Conservation (phyloP, 2,797 vertebrate species). For the Sus cebifrons region DNA sequence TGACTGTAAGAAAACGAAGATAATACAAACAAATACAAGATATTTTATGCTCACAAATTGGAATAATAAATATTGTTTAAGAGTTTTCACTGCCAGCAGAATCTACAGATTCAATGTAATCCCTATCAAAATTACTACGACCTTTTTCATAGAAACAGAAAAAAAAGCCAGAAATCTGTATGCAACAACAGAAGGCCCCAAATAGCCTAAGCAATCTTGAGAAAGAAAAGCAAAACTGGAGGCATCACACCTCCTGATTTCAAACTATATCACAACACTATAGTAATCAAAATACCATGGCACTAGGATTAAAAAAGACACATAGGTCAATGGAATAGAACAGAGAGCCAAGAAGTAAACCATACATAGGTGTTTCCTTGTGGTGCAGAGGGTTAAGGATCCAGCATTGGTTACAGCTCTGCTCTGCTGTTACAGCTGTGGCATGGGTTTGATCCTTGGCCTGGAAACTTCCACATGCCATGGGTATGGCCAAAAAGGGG, state of each 20-base stretch:
- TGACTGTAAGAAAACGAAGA: background rate
- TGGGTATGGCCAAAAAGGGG: background rate
- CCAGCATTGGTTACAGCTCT: too few relatives aligned
- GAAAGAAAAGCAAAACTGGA: background rate
- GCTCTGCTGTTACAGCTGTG: too few relatives aligned
- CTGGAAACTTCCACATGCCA: too few relatives aligned
- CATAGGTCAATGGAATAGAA: background rate
- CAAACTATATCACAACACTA: background rate
- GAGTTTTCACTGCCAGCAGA: background rate
- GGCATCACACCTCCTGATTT: background rate
- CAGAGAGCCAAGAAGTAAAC: background rate
- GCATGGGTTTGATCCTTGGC: too few relatives aligned
- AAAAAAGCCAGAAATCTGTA: background rate
- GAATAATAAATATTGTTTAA: background rate
- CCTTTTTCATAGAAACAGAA: background rate
- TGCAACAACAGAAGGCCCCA: background rate
- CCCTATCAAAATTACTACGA: background rate
- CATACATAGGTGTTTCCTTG: background rate
- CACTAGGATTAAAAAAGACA: background rate
- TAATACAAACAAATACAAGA: background rate
- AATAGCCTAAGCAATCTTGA: background rate
- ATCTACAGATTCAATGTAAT: background rate
- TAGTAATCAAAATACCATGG: background rate
- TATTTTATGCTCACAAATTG: background rate
- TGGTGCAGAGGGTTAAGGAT: too few relatives aligned